Conservation (phyloP, 2,797 vertebrate species). For the Gambusia yucatana region DNA sequence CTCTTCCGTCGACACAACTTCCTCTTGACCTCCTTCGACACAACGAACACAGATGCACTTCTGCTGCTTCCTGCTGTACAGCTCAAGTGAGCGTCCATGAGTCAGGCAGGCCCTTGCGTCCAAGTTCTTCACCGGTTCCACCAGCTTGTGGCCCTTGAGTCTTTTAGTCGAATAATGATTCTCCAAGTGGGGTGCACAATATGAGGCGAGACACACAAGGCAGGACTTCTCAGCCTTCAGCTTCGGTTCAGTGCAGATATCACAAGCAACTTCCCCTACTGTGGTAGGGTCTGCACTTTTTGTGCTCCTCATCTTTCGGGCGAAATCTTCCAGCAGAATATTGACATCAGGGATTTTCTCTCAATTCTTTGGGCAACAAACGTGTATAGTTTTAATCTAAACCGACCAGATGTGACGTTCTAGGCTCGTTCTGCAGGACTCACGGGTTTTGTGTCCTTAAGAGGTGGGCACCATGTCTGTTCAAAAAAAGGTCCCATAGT, state of each 20-base stretch:
- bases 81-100: constrained; percentile 75
- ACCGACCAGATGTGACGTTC: not conserved
- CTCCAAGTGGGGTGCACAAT: constrained; percentile 66
- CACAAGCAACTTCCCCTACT: constrained; percentile 62
- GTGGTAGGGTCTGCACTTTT: not conserved
- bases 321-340: constrained; percentile 40
- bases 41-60: constrained; percentile 71
- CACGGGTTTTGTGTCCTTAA: not conserved
- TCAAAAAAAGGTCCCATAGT: not conserved
- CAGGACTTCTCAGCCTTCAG: constrained; percentile 73
- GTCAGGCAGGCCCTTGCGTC: constrained; percentile 69
- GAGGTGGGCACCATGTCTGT: not conserved
- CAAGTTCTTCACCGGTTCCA: constrained; percentile 63
- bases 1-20: constrained; percentile 58
- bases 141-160: constrained; percentile 73
- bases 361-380: not conserved
- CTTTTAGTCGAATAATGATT: constrained; percentile 38
- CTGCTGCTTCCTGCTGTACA: constrained; percentile 59
- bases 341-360: not conserved
- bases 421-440: not conserved
- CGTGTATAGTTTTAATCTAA: constrained; percentile 6
- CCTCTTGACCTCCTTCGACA: constrained; percentile 43
- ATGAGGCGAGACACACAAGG: constrained; percentile 73
- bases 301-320: constrained; percentile 13
- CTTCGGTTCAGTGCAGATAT: constrained; percentile 60